Conservation (phyloP, 2,797 vertebrate species). For the Glyptemys insculpta region DNA sequence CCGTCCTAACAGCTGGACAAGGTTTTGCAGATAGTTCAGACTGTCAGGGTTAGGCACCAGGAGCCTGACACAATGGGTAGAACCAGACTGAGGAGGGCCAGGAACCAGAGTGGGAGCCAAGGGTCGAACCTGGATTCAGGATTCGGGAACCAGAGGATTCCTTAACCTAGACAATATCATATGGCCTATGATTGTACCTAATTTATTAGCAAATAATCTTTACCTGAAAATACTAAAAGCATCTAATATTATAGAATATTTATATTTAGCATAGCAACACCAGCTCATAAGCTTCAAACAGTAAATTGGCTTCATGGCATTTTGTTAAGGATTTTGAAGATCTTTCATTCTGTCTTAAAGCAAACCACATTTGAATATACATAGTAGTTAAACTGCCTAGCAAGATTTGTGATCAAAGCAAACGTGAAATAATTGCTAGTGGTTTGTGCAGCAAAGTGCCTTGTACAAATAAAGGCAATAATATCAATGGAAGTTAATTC, state of each 20-base stretch:
- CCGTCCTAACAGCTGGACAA: neutral
- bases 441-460: conserved; percentile 52
- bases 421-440: conserved; percentile 62
- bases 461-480: conserved; percentile 59
- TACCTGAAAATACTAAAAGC: conserved; percentile 25
- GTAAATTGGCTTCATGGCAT: neutral
- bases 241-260: neutral
- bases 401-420: conserved; percentile 68
- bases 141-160: neutral
- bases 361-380: conserved; percentile 44
- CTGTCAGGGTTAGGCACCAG: neutral
- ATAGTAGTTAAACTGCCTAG: conserved; percentile 49
- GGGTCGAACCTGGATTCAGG: neutral
- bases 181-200: neutral
- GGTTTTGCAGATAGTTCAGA: neutral
- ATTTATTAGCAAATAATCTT: conserved; percentile 35
- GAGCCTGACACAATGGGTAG: neutral
- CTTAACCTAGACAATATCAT: neutral
- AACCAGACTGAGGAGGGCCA: neutral
- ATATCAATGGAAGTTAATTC: conserved; percentile 57
- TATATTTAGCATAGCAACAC: conserved; percentile 32
- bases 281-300: conserved; percentile 12
- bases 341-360: neutral
- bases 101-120: neutral
- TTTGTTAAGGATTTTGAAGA: conserved; percentile 29